These are phyloP conservation scores for Oceanites oceanicus DNA, from an alignment of 2,113 vertebrate species.

Conservation along the genomic window DNA sequence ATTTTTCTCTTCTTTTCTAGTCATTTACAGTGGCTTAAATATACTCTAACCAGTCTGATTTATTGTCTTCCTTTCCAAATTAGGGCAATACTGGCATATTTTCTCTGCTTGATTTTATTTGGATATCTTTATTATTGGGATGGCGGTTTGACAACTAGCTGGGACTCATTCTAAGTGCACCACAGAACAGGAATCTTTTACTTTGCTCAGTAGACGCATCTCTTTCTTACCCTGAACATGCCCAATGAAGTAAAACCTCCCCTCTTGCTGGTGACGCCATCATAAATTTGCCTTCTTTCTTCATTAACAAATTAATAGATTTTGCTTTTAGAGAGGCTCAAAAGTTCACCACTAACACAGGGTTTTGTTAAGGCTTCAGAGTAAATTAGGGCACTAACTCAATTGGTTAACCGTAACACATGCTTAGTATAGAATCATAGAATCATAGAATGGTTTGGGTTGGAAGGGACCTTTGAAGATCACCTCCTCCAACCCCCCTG, in stretches of 20 bases:
- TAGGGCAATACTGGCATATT: background rate
- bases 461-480: background rate
- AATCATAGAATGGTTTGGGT: background rate
- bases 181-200: background rate
- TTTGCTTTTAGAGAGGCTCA: background rate
- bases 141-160: background rate
- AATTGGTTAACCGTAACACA: background rate
- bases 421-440: background rate
- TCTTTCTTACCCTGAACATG: background rate
- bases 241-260: background rate
- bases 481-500: fast-evolving
- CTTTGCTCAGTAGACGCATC: background rate
- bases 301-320: background rate
- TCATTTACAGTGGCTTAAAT: background rate
- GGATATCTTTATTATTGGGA: background rate
- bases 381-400: background rate
- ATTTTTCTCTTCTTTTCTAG: background rate
- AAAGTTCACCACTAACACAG: background rate
- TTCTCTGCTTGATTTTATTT: background rate
- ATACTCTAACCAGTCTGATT: background rate
- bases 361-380: background rate
- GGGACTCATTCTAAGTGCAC: background rate
- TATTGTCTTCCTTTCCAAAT: background rate
- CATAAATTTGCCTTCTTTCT: background rate
- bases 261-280: background rate